Evolutionary conservation across 2,888 invertebrate genomes (phyloP), one percentile per base, ranked within the genome.

Genomic region (Pyrrhosoma nymphula): DNA sequence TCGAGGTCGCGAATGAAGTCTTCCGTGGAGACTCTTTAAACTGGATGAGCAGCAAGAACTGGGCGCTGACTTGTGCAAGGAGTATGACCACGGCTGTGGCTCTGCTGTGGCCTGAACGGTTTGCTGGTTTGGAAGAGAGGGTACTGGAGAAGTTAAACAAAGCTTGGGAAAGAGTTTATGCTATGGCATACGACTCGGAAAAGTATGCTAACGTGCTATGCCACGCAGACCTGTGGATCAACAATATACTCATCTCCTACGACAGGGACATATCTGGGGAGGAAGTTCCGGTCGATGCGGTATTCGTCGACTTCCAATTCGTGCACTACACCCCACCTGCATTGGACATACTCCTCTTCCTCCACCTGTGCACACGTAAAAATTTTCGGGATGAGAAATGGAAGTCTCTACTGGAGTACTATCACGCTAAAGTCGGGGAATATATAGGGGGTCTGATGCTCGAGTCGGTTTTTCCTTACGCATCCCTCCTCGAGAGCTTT

Each of bases 121-220:
- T 82, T 18, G 82, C 30, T 14, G 82, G 16, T 8, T 16, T 10
- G 30, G 18, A 30, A 14, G 35, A 82, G 0, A 82, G 30, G 16
- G 82, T 82, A 18, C 30, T 82, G 30, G 35, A 35, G 14, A 35
- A 82, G 82, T 18, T 82, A 26, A 35, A 82, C 82, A 3, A 18
- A 82, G 82, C 82, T 35, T 82, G 82, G 82, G 35, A 82, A n/a
- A 82, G 82, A 35, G 82, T 82, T 30, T 82, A 82, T 26, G 82
- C 82, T 0, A 35, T 82, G 82, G 82, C 82, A 4, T 82, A 82
- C 18, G 82, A 23, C 18, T 82, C 82, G 30, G 82, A 82, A 3
- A 82, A 82, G 35, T 82, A 82, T n/a, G 82, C 82, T 0, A 82
- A 82, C 82, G 82, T 82, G 16, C 14, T 82, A 14, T 82, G 82